phyloP scores from a whole-genome alignment of 2,888 invertebrate genomes.

The Adelphocoris suturalis region DNA sequence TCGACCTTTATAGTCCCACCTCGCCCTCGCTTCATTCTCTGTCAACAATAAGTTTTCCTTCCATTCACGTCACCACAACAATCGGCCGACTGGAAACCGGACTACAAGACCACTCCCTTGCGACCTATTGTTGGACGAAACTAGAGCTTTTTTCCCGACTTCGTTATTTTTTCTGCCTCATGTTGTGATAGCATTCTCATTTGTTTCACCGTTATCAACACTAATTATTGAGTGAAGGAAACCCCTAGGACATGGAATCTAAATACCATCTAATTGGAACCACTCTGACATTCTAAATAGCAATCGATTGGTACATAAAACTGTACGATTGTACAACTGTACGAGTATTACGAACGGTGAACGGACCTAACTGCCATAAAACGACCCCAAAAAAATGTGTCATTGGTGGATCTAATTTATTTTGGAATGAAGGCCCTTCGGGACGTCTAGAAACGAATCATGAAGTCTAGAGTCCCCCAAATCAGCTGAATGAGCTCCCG shows the following conservation, averaged over 20 bases:
- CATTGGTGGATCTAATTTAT: too few species aligned
- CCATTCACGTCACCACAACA: constrained; percentile 9
- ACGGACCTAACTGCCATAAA: too few species aligned
- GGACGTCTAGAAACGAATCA: too few species aligned
- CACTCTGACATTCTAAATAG: too few species aligned
- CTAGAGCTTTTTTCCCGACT: not conserved
- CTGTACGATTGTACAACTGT: too few species aligned
- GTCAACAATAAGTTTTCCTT: constrained; percentile 50
- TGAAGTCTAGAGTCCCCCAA: too few species aligned
- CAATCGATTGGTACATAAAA: too few species aligned
- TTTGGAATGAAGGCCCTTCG: too few species aligned
- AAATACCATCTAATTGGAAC: too few species aligned
- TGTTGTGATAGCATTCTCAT: not conserved
- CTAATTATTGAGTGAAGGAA: not conserved
- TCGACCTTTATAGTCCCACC: constrained; percentile 11
- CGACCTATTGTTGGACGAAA: not conserved
- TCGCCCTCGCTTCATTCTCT: constrained; percentile 12
- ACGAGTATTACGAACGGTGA: too few species aligned
- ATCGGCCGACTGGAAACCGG: constrained; percentile 13
- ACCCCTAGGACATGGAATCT: not conserved
- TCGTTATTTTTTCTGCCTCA: not conserved
- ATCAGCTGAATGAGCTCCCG: too few species aligned
- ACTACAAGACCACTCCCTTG: not conserved
- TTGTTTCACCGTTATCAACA: not conserved
- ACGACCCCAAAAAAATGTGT: too few species aligned